Conservation (phyloP, 1,140 invertebrate genomes). For the Helicoverpa zea region DNA sequence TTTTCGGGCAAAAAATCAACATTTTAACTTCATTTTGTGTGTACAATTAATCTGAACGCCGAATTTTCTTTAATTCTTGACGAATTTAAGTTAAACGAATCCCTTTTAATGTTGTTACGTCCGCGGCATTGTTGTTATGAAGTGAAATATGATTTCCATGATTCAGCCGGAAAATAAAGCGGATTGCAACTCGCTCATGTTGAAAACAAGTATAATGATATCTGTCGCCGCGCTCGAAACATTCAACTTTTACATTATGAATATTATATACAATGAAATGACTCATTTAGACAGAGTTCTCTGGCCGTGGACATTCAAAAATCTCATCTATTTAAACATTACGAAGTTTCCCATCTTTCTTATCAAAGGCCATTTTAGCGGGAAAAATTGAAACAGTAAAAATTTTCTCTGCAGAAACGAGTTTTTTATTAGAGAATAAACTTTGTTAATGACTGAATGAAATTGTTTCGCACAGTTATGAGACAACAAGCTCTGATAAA, state of each 20-base stretch:
- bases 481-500: background rate
- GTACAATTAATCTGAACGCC: conserved; percentile 4
- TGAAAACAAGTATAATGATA: conserved; percentile 44
- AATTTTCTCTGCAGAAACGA: conserved; percentile 55
- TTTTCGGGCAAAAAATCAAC: conserved; percentile 8
- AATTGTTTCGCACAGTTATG: conserved; percentile 47
- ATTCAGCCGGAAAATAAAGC: conserved; percentile 44
- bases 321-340: conserved; percentile 18
- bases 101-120: conserved; percentile 16
- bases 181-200: conserved; percentile 37
- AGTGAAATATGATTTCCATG: conserved; percentile 46
- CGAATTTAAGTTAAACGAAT: conserved; percentile 38
- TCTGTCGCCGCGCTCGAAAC: background rate
- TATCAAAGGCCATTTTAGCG: background rate
- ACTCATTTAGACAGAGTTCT: background rate
- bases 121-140: conserved; percentile 30
- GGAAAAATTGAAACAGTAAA: conserved; percentile 47
- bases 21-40: background rate
- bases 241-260: conserved; percentile 1
- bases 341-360: conserved; percentile 19
- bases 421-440: conserved; percentile 52
- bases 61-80: conserved; percentile 25
- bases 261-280: background rate
- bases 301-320: background rate
- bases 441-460: conserved; percentile 55